A percentile compares a stretch with the other conserved stretches of the same genome.
Evolutionary conservation across 2,797 vertebrate genomes (phyloP).

Genomic region (Diceros bicornis): DNA sequence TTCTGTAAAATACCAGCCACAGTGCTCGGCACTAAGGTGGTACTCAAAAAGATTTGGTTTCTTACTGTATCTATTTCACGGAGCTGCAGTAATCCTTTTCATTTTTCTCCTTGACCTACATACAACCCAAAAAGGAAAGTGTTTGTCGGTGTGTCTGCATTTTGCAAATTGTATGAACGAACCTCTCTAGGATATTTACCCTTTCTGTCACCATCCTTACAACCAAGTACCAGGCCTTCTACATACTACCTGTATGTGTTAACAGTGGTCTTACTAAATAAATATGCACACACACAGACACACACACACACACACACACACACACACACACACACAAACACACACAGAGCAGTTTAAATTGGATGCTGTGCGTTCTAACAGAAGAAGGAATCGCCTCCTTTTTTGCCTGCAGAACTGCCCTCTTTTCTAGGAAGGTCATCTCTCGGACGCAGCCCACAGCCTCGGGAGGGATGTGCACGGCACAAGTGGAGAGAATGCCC

Average conservation of each 20-base stretch:
- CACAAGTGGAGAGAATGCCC: fast-evolving
- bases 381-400: neutral
- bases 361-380: neutral
- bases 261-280: neutral
- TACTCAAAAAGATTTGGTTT: neutral
- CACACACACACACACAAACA: fast-evolving
- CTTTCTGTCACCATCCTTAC: neutral
- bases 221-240: neutral
- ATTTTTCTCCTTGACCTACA: conserved; percentile 55
- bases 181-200: neutral
- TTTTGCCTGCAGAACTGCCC: neutral
- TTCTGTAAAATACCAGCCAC: neutral
- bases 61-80: neutral
- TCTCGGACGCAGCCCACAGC: neutral
- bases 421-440: neutral
- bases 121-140: neutral
- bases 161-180: neutral
- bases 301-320: fast-evolving
- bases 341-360: neutral
- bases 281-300: no score
- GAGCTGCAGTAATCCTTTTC: neutral
- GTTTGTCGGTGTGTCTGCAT: neutral
- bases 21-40: neutral
- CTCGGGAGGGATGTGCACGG: neutral
- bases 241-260: neutral